phyloP scores from a whole-genome alignment of 2,113 vertebrate species.

The Coptodon rendalli region DNA sequence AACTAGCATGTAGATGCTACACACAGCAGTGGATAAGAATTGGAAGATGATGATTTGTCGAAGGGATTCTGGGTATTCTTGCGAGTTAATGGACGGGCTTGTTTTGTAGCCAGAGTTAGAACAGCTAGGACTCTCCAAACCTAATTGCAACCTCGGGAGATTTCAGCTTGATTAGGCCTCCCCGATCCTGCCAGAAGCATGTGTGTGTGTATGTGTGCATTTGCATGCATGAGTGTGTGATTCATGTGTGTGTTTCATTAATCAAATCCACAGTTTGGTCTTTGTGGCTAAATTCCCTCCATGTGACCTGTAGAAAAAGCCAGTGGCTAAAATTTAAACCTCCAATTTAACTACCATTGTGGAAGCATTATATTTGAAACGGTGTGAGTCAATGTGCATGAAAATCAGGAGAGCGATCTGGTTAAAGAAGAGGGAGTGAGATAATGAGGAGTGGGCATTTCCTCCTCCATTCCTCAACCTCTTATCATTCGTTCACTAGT shows the following conservation, averaged over 20 bases:
- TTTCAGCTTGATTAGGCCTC: constrained; percentile 50
- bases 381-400: neutral
- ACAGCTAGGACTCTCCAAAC: constrained; percentile 16
- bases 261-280: constrained; percentile 51
- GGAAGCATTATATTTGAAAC: neutral
- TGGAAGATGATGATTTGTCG: neutral
- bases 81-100: constrained; percentile 1
- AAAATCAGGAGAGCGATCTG: neutral
- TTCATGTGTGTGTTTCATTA: constrained; percentile 46
- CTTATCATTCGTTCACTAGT: constrained; percentile 2
- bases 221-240: neutral
- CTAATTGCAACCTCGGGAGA: constrained; percentile 56
- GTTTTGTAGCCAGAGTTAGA: constrained; percentile 14
- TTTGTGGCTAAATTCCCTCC: constrained; percentile 42
- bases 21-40: neutral
- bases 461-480: neutral
- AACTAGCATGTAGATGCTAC: neutral
- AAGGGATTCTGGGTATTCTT: constrained; percentile 13
- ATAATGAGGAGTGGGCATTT: neutral
- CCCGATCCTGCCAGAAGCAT: constrained; percentile 9
- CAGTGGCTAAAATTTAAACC: constrained; percentile 43
- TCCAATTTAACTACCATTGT: constrained; percentile 49
- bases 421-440: neutral
- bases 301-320: constrained; percentile 52
- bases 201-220: neutral